phyloP scores from a whole-genome alignment of 2,797 vertebrate genomes.

The Enteromius trimaculatus region DNA sequence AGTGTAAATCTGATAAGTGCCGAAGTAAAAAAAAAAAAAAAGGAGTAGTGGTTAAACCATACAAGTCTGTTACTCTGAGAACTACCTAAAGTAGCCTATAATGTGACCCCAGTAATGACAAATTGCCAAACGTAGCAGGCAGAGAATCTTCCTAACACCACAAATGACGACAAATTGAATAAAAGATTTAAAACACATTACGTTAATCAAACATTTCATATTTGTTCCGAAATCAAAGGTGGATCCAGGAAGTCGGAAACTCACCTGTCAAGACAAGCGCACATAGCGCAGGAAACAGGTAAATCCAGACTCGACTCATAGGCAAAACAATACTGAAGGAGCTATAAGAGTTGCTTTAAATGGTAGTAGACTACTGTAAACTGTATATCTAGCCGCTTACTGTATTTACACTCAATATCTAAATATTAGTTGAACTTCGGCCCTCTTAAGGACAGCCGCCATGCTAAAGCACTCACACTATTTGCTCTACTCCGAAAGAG shows the following conservation, averaged over 20 bases:
- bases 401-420: background rate
- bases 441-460: background rate
- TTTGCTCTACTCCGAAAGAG: background rate
- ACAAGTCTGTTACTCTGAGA: background rate
- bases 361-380: background rate
- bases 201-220: background rate
- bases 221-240: background rate
- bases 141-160: background rate
- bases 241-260: constrained; percentile 67
- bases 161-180: background rate
- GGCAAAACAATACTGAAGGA: background rate
- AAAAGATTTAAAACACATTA: background rate
- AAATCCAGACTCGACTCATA: constrained; percentile 67
- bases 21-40: background rate
- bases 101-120: background rate
- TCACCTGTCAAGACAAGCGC: constrained; percentile 72
- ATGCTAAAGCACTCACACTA: background rate
- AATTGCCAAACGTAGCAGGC: background rate
- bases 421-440: background rate
- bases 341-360: background rate
- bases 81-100: background rate
- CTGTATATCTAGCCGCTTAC: background rate
- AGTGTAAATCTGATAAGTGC: constrained; percentile 4
- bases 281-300: constrained; percentile 65
- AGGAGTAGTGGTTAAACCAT: background rate